Conservation (phyloP, 2,797 vertebrate species). For the Geotrypetes seraphini region DNA sequence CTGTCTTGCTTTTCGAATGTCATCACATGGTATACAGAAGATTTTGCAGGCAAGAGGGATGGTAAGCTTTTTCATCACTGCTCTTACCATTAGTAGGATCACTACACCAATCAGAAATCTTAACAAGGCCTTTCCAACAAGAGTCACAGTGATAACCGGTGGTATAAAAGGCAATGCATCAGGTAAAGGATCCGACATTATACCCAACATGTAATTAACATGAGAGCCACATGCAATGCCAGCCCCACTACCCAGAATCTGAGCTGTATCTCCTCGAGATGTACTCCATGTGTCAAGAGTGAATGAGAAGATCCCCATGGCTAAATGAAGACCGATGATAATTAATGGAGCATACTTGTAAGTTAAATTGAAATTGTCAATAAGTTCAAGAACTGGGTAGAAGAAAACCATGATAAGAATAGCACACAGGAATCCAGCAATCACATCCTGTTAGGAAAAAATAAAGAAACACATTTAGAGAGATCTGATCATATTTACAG, state of each 20-base stretch:
- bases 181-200: slow-evolving; percentile 57
- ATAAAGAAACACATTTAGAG: too few relatives aligned
- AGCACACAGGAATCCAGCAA: slow-evolving; percentile 81
- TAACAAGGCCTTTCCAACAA: slow-evolving; percentile 53
- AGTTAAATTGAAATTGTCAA: slow-evolving; percentile 81
- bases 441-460: slow-evolving; percentile 68
- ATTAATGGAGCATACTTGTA: slow-evolving; percentile 70
- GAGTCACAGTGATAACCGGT: slow-evolving; percentile 46
- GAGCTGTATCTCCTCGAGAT: slow-evolving; percentile 86
- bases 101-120: slow-evolving; percentile 67
- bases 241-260: slow-evolving; percentile 86
- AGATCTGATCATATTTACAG: too few relatives aligned
- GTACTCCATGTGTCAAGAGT: slow-evolving; percentile 96
- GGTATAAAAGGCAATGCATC: slow-evolving; percentile 54
- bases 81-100: slow-evolving; percentile 60
- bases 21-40: slow-evolving; percentile 42
- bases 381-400: slow-evolving; percentile 71
- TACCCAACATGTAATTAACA: slow-evolving; percentile 56
- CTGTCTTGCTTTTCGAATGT: slow-evolving; percentile 77
- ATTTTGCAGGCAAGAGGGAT: slow-evolving; percentile 75
- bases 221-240: slow-evolving; percentile 84
- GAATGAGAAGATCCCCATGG: slow-evolving; percentile 85
- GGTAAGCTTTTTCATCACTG: slow-evolving; percentile 74
- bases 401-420: slow-evolving; percentile 74
- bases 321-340: slow-evolving; percentile 75